These are phyloP conservation scores for Corythucha ciliata DNA, from an alignment of 2,888 invertebrate genomes.

Conservation along the genomic window DNA sequence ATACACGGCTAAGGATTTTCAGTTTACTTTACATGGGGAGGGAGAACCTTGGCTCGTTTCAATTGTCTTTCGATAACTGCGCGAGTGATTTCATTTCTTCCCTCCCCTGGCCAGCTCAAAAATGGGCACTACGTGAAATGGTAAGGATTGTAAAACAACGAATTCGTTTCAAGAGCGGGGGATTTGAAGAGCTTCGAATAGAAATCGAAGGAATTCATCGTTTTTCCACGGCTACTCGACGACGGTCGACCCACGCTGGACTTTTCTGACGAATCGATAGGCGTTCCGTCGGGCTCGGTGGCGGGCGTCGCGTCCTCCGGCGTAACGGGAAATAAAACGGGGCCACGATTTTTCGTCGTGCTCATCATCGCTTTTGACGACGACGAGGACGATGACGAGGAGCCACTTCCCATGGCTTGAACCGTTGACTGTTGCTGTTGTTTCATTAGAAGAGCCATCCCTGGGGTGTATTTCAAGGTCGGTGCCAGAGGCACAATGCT, in stretches of 20 bases:
- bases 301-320: constrained; percentile 25
- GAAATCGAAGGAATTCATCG: constrained; percentile 13
- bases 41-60: too few species aligned
- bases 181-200: constrained; percentile 25
- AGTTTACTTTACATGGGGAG: too few species aligned
- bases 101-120: too few species aligned
- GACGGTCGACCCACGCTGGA: background rate
- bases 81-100: too few species aligned
- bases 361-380: constrained; percentile 5
- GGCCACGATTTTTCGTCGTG: constrained; percentile 26
- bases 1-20: too few species aligned
- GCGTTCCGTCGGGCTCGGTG: constrained; percentile 27
- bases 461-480: constrained; percentile 25
- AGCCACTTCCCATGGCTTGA: constrained; percentile 3
- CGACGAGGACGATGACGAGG: too few species aligned
- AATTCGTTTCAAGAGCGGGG: constrained; percentile 15
- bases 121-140: too few species aligned
- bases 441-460: constrained; percentile 26
- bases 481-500: constrained; percentile 24
- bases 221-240: too few species aligned
- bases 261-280: constrained; percentile 22
- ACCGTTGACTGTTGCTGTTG: constrained; percentile 13
- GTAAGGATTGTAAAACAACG: constrained; percentile 16
- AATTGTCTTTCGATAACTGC: too few species aligned
- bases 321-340: constrained; percentile 27